Percentiles rank a stretch among this genome's conserved stretches.
These are phyloP conservation scores for Threskiornis aethiopicus DNA, from an alignment of 2,797 vertebrate species.

Conservation along the genomic window DNA sequence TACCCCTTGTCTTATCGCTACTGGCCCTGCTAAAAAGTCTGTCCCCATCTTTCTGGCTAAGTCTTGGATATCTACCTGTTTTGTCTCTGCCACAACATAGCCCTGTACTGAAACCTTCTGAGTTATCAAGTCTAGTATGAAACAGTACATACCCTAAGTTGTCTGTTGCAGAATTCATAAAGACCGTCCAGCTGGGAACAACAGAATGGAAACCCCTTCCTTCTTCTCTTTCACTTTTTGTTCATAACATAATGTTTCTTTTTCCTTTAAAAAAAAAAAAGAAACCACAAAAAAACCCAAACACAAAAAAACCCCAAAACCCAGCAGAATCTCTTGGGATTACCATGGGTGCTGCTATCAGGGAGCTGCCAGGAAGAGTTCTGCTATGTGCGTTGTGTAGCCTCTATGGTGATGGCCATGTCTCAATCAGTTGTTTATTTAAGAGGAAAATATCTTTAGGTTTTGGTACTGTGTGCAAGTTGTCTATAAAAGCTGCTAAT, in stretches of 20 bases:
- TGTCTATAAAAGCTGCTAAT: background rate
- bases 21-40: too few species aligned
- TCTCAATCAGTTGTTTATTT: background rate
- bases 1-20: too few species aligned
- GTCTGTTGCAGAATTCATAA: background rate
- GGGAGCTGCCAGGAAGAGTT: background rate
- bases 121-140: background rate
- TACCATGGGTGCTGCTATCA: background rate
- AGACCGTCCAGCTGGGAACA: background rate
- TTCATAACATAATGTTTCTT: background rate
- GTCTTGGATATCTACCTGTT: background rate
- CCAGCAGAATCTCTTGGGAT: background rate
- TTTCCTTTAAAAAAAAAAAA: background rate
- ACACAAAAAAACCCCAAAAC: background rate
- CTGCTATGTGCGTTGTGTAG: background rate
- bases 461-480: background rate
- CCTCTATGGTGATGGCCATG: background rate
- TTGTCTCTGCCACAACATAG: background rate
- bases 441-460: background rate
- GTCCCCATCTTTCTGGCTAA: background rate
- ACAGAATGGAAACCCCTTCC: background rate
- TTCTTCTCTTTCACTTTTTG: background rate
- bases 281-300: background rate
- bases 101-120: background rate
- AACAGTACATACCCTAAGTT: background rate